Percentiles rank a stretch among this genome's conserved stretches.
phyloP scores from a whole-genome alignment of 1,140 invertebrate genomes.

The Pseudomyrmex dendroicus region DNA sequence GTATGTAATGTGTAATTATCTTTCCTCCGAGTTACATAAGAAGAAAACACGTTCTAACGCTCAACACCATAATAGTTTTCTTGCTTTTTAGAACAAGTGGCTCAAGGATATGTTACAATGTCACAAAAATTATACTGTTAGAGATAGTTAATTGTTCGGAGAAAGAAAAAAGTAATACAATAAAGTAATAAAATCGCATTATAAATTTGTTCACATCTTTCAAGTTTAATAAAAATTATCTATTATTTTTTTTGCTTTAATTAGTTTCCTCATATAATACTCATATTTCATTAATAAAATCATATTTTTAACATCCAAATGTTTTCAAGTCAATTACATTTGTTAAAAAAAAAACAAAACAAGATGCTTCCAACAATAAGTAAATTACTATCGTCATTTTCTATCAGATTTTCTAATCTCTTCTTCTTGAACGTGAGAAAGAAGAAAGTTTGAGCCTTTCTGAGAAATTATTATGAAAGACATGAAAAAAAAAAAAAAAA shows the following conservation, averaged over 20 bases:
- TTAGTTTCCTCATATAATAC: no score
- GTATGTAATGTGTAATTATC: not conserved
- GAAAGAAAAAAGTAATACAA: no score
- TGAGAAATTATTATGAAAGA: no score
- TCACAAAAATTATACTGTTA: conserved; percentile 5
- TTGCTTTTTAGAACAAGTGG: conserved; percentile 2
- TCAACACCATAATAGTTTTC: not conserved
- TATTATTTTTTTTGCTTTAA: no score
- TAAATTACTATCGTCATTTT: not conserved
- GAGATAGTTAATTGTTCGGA: not conserved
- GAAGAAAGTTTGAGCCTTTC: not conserved
- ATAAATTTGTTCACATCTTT: not conserved
- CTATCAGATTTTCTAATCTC: conserved; percentile 28
- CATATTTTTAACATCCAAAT: not conserved
- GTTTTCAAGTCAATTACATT: not conserved
- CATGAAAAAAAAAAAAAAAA: conserved; percentile 4
- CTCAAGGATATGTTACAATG: conserved; percentile 1
- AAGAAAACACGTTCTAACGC: not conserved
- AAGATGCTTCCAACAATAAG: not conserved
- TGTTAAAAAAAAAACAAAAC: not conserved
- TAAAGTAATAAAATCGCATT: no score
- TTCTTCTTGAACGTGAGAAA: conserved; percentile 36
- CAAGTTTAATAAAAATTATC: not conserved
- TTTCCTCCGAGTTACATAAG: no score
- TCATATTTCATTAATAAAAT: not conserved